phyloP scores from a whole-genome alignment of 2,113 vertebrate genomes.

The Eleginops maclovinus region DNA sequence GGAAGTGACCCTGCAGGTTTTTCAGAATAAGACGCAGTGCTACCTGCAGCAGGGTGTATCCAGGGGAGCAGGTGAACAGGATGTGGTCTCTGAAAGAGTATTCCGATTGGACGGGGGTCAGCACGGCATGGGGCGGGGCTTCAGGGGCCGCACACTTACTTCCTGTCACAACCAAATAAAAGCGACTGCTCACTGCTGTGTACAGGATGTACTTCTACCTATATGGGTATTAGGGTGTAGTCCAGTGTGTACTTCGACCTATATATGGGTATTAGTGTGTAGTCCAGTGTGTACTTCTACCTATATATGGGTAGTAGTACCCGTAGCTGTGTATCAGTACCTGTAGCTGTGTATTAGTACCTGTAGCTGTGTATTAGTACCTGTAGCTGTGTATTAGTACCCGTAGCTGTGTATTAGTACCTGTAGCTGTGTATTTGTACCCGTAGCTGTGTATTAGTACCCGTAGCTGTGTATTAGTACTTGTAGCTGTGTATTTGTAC shows the following conservation, averaged over 20 bases:
- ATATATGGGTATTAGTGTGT: not conserved
- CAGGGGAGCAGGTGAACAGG: conserved; percentile 89
- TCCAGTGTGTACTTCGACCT: not conserved
- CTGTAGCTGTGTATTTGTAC: too few species aligned
- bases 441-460: too few species aligned
- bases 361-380: too few species aligned
- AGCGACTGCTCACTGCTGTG: not conserved
- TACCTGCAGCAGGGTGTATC: conserved; percentile 91
- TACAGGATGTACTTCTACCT: not conserved
- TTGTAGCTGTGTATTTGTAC: too few species aligned
- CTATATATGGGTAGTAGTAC: not conserved
- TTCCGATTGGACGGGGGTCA: conserved; percentile 88
- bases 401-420: too few species aligned
- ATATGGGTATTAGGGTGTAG: not conserved
- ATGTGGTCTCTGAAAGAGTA: conserved; percentile 94
- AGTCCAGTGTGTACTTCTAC: not conserved
- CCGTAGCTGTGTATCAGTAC: too few species aligned
- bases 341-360: too few species aligned
- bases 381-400: too few species aligned
- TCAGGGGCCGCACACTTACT: conserved; percentile 84
- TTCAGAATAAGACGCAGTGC: not conserved
- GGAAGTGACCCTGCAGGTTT: not conserved
- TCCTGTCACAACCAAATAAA: conserved; percentile 77
- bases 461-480: too few species aligned
- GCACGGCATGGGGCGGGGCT: conserved; percentile 81